These are phyloP conservation scores for Bursaphelenchus mucronatus DNA, from an alignment of 1,140 invertebrate genomes.

Conservation along the genomic window DNA sequence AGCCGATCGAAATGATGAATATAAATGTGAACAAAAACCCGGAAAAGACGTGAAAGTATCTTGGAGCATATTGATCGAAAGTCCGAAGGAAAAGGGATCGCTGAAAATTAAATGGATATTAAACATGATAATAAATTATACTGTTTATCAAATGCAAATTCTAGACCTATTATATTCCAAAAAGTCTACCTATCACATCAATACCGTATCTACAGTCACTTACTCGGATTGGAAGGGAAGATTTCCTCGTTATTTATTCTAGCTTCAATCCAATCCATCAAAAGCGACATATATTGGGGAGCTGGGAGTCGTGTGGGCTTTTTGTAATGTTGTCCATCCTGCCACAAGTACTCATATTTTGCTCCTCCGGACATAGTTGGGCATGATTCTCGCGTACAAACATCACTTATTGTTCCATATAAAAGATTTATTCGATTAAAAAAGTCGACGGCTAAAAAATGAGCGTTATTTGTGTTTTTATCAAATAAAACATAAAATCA, in stretches of 20 bases:
- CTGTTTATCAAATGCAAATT: neutral
- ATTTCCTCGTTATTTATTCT: conserved; percentile 86
- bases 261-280: conserved; percentile 90
- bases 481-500: neutral
- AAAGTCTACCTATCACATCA: conserved; percentile 9
- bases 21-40: conserved; percentile 93
- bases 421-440: conserved; percentile 92
- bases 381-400: conserved; percentile 78
- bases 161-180: too few relatives aligned
- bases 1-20: conserved; percentile 91
- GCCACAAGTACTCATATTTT: conserved; percentile 85
- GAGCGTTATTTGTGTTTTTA: conserved; percentile 16
- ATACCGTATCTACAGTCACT: conserved; percentile 33
- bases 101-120: conserved; percentile 63
- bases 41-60: conserved; percentile 81
- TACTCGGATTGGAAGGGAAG: conserved; percentile 76
- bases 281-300: conserved; percentile 76
- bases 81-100: conserved; percentile 81
- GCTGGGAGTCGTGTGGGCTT: conserved; percentile 82
- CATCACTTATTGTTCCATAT: conserved; percentile 79
- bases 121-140: conserved; percentile 26
- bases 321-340: conserved; percentile 77
- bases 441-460: conserved; percentile 80
- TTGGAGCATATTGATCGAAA: conserved; percentile 77
- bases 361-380: conserved; percentile 84